Percentiles rank a stretch among this genome's conserved stretches.
phyloP scores from a whole-genome alignment of 2,888 invertebrate species.

The Drosophila recens region DNA sequence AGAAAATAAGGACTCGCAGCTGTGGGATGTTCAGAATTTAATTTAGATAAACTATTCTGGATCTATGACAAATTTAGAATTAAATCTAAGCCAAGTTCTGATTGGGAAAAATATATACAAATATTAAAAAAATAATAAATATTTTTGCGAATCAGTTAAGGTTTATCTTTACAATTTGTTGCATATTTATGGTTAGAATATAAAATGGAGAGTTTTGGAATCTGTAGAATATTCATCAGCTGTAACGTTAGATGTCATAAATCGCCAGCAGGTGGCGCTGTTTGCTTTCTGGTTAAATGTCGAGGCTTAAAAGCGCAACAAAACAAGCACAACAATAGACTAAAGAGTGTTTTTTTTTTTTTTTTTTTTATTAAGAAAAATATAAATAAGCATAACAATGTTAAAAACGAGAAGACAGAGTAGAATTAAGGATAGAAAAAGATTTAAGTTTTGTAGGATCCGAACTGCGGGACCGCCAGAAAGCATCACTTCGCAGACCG shows the following conservation, averaged over 20 bases:
- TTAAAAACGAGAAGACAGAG: no score
- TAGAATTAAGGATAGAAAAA: no score
- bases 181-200: background rate
- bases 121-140: background rate
- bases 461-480: no score
- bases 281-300: constrained; percentile 20
- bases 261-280: constrained; percentile 5
- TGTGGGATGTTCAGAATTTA: background rate
- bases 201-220: background rate
- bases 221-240: background rate
- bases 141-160: background rate
- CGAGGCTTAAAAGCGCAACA: constrained; percentile 29
- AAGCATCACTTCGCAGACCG: no score
- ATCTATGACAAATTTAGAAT: background rate
- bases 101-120: background rate
- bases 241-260: background rate
- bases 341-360: no score
- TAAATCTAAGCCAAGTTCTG: background rate
- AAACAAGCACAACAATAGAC: constrained; percentile 24
- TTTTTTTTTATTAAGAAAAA: no score
- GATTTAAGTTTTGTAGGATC: no score
- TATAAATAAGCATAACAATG: no score
- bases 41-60: background rate
- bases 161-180: background rate
- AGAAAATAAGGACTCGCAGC: background rate